A percentile compares a stretch with the other conserved stretches of the same genome.
These are phyloP conservation scores for Polymixis flavicincta DNA, from an alignment of 2,888 invertebrate genomes.

Conservation along the genomic window DNA sequence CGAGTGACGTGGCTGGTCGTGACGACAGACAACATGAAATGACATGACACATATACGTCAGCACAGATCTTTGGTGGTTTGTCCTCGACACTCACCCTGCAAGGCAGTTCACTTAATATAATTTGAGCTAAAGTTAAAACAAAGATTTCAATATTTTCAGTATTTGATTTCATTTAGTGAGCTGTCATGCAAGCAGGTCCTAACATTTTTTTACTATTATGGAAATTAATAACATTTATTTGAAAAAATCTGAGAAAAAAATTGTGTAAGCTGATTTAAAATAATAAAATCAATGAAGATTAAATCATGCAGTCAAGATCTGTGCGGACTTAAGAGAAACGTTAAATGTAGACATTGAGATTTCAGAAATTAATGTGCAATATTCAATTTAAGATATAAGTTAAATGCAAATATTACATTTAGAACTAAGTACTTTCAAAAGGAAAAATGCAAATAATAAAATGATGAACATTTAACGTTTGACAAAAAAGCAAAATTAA, in stretches of 20 bases:
- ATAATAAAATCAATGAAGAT: neutral
- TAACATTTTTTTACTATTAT: neutral
- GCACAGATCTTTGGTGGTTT: slow-evolving; percentile 56
- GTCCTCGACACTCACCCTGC: slow-evolving; percentile 17
- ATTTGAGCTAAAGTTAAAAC: neutral
- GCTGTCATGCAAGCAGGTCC: slow-evolving; percentile 13
- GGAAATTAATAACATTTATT: neutral
- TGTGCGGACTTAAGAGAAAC: slow-evolving; percentile 52
- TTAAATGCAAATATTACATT: neutral
- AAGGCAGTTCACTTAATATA: slow-evolving; percentile 37
- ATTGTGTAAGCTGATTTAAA: neutral
- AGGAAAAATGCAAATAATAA: slow-evolving; percentile 20
- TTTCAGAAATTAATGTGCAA: slow-evolving; percentile 7
- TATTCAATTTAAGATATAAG: neutral
- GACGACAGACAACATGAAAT: slow-evolving; percentile 82
- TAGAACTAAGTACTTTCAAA: neutral
- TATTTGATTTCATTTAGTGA: slow-evolving; percentile 19
- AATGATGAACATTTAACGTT: slow-evolving; percentile 57
- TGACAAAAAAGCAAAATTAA: slow-evolving; percentile 53
- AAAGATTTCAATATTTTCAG: neutral
- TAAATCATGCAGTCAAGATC: slow-evolving; percentile 47
- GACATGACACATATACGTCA: slow-evolving; percentile 67
- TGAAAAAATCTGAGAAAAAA: neutral
- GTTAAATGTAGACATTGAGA: slow-evolving; percentile 62
- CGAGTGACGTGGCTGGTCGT: slow-evolving; percentile 87